Base-by-base conservation (phyloP, 2,888 invertebrate genomes). In the Listrodromus nycthemerus region DNA sequence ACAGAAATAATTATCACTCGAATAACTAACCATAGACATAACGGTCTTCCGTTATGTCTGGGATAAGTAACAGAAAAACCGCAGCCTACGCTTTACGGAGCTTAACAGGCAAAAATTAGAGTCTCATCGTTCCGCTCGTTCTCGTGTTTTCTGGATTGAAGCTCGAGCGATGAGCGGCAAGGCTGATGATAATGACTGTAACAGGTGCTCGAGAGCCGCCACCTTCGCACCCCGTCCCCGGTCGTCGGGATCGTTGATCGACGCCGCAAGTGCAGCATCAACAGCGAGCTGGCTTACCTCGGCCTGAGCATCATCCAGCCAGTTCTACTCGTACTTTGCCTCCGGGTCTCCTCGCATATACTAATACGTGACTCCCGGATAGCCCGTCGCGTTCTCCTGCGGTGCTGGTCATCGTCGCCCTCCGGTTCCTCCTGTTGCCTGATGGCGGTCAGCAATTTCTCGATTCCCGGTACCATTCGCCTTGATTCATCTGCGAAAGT, bases 181-280 rank as follows among this genome's bases (percentile, higher is more conserved):
- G 65, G 75, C 86, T 91, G 91, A 91, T 91, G 91, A 91, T 91
- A 91, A 92, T 92, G 92, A 92, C 90, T 87, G 91, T 89, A 89
- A 90, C 92, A 92, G 92, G 91, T 92, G 92, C 91, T 89, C 90
- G 89, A 89, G 90, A 85, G 86, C 89, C 74, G 69, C 91, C 91
- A 91, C 91, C 91, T 90, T 90, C 91, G 90, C 91, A 89, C 88
- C 89, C 88, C 86, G 86, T 86, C 77, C 73, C 78, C 73, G 50
- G 85, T 80, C 76, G 63, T 74, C 61, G 77, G 78, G 78, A 81
- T 84, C 78, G 80, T 81, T 81, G 84, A 84, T 84, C 84, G 84
- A 84, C 69, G 80, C 74, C 52, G 74, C 65, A 24, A 65, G 50
- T 50, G 45, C 73, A 33, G 67, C 61, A 55, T 19, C 27, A 45